Evolutionary conservation across 2,113 vertebrate species (phyloP).

Genomic region (Australoheros scitulus): DNA sequence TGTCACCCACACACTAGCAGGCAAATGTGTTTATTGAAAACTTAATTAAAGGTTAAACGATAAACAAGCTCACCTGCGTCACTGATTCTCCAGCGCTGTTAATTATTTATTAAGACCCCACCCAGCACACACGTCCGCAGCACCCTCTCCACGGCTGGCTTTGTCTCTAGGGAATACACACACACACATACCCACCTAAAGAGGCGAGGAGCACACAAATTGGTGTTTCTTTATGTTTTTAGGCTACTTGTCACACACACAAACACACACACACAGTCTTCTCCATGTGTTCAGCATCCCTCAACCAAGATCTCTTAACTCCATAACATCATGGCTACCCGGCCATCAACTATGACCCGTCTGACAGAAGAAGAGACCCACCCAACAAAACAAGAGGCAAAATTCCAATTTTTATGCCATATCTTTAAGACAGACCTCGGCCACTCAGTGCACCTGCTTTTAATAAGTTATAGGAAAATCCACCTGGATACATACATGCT

Average conservation of each 20-base stretch:
- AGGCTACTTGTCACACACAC: no score
- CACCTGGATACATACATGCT: not conserved
- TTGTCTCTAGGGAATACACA: slow-evolving; percentile 10
- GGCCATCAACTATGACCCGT: slow-evolving; percentile 12
- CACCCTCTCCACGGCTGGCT: not conserved
- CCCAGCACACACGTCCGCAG: not conserved
- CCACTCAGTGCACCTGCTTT: not conserved
- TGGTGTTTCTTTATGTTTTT: no score
- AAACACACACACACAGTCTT: no score
- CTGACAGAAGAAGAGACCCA: slow-evolving; percentile 12
- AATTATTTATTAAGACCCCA: slow-evolving; percentile 10
- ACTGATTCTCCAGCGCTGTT: not conserved
- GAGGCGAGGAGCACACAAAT: no score
- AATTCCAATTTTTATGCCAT: not conserved
- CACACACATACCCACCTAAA: not conserved
- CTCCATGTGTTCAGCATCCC: slow-evolving; percentile 21
- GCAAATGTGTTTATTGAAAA: not conserved
- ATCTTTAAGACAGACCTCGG: not conserved
- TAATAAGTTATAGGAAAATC: not conserved
- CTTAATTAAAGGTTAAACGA: slow-evolving; percentile 28
- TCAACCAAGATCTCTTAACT: not conserved
- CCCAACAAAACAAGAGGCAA: not conserved
- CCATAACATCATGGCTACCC: not conserved
- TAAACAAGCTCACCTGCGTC: not conserved
- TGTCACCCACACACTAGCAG: not conserved